Evolutionary conservation across 2,113 vertebrate species (phyloP), one percentile per base, ranked within the genome.

Genomic region (Paralichthys olivaceus): DNA sequence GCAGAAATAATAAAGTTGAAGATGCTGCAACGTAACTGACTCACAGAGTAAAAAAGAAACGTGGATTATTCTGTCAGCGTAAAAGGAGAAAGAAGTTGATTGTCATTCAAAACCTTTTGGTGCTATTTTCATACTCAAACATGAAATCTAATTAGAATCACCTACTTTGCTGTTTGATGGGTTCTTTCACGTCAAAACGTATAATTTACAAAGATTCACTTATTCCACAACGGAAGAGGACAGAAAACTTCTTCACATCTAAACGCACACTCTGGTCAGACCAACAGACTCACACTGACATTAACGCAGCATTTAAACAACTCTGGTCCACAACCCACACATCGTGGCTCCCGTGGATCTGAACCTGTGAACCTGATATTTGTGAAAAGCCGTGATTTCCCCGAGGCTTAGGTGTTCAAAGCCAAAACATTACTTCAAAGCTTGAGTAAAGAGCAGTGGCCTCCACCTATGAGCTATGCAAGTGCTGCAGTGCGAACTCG

Each of bases 301-400:
- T 58, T 7, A 14, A 15, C 23, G 12, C 4, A 26, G 54, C 23
- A 26, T 56, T 56, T 14, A 26, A 55, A 19, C 22, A 25, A 9
- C 14, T 25, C 53, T 7, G n/a, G 3, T 55, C 55, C 55, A 1
- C 28, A 14, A 34, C 63, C 57, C 68, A 29, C 75, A 51, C 63
- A 28, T n/a, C 9, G 32, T 22, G 23, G 66, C 65, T 77, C 61
- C 72, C 1, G 12, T n/a, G 40, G 62, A 72, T 73, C 29, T 67
- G 62, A 69, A 81, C 83, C 78, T 23, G 37, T 72, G 77, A 79
- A 66, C 68, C 71, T 73, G 75, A 76, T 85, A 79, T 85, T 85
- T 78, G 62, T 72, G 57, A 64, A 84, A 87, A 77, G 73, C 65
- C 57, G 67, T 45, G 74, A 84, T 79, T 81, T 79, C 80, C 86